Evolutionary conservation across 1,140 invertebrate genomes (phyloP), one percentile per base, ranked within the genome.

Genomic region (Papilio machaon): DNA sequence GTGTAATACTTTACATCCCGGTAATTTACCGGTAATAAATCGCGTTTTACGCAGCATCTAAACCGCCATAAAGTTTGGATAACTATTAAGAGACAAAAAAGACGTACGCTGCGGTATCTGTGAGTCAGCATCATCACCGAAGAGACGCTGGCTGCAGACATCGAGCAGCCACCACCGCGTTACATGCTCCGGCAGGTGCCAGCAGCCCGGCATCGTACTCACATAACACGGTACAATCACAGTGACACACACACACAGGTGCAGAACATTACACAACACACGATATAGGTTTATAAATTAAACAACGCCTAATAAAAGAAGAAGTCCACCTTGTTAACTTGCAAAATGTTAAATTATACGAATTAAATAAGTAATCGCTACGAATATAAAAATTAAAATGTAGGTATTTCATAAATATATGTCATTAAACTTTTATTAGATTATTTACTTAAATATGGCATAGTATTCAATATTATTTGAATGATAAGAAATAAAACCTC

Each of bases 141-240:
- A 95, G 49, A 94, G 86, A 64, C 94, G 86, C 70, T 91, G 89
- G 79, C 90, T 92, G 88, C 94, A 95, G 46, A 92, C 84, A 84
- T 95, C 94, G 85, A 95, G 89, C 19, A 95, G 85, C 94, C 94
- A 95, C 92, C 94, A 95, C 35, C 94, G 91, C 73, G 94, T 94
- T 82, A 95, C 88, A 83, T 94, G 93, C 67, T 94, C 93, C 81
- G 94, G 94, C 89, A 94, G 86, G 83, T 94, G 92, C 93, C 93
- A 94, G 81, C 93, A 94, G 64, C 93, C 93, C 19, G 93, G 93
- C 93, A 94, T 94, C 77, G 73, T 75, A 38, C 54, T 87, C 83
- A 88, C 87, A 88, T 84, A 83, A 85, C 84, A 84, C 73, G 54
- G 67, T 13, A 52, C 54, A 58, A 52, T 67, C 23, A 64, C 54